A percentile compares a stretch with the other conserved stretches of the same genome.
These are phyloP conservation scores for Monochamus alternatus DNA, from an alignment of 2,888 invertebrate genomes.

Conservation along the genomic window DNA sequence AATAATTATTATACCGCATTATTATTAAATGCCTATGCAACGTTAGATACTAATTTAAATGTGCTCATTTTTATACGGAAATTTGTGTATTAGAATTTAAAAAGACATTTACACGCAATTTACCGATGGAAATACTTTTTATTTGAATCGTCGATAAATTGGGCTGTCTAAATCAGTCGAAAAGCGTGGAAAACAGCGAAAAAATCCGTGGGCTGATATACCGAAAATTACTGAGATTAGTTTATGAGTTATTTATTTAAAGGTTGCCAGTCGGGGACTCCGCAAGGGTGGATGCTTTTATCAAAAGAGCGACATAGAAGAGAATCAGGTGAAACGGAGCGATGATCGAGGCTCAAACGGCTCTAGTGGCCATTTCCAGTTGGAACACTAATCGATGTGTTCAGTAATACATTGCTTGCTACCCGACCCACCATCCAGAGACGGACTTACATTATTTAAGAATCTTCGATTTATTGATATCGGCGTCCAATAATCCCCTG, in stretches of 20 bases:
- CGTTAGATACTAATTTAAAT: no score
- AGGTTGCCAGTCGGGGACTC: constrained; percentile 18
- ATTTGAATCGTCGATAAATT: no score
- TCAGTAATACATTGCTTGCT: constrained; percentile 61
- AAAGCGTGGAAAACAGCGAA: background rate
- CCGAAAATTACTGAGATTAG: constrained; percentile 5
- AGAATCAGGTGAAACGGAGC: constrained; percentile 64
- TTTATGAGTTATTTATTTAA: constrained; percentile 21
- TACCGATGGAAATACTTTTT: no score
- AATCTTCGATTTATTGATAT: constrained; percentile 20
- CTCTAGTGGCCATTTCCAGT: constrained; percentile 68
- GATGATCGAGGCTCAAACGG: constrained; percentile 63
- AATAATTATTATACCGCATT: constrained; percentile 17
- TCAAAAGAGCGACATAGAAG: constrained; percentile 58
- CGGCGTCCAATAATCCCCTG: no score
- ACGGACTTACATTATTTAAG: constrained; percentile 36
- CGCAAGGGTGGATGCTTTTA: constrained; percentile 24
- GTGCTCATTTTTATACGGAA: no score
- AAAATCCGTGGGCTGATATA: background rate
- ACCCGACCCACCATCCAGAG: constrained; percentile 17
- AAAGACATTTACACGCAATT: no score
- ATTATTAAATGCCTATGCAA: no score
- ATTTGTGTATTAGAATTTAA: no score
- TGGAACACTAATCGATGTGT: constrained; percentile 68
- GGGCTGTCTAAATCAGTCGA: background rate